Conservation (phyloP, 2,113 vertebrate genomes). For the Lepus europaeus region DNA sequence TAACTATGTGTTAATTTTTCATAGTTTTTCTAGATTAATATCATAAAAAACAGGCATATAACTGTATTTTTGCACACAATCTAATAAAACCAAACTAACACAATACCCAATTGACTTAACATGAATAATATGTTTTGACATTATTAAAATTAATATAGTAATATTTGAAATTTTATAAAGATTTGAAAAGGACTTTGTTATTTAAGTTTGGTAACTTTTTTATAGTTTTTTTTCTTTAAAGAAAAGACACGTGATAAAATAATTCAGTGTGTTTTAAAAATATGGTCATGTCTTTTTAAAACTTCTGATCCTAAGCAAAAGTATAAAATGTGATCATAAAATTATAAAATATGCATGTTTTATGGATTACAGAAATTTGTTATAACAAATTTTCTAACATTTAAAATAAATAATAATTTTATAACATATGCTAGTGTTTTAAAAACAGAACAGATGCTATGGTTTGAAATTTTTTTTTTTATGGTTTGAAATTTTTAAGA, state of each 20-base stretch:
- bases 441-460: neutral
- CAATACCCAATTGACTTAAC: neutral
- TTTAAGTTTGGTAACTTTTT: neutral
- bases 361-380: neutral
- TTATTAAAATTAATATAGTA: neutral
- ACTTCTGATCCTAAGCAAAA: neutral
- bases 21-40: neutral
- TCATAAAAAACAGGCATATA: neutral
- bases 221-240: neutral
- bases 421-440: neutral
- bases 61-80: neutral
- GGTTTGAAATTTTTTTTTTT: neutral
- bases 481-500: neutral
- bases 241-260: neutral
- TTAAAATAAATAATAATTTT: conserved; percentile 12
- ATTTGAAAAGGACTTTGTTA: neutral
- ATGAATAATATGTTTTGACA: neutral
- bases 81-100: neutral
- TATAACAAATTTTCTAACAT: neutral
- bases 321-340: neutral
- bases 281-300: neutral
- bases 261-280: neutral
- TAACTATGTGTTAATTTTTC: neutral
- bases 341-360: neutral
- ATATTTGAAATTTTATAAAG: neutral